These are phyloP conservation scores for Pelecanoides urinatrix DNA, from an alignment of 2,113 vertebrate species.

Conservation along the genomic window DNA sequence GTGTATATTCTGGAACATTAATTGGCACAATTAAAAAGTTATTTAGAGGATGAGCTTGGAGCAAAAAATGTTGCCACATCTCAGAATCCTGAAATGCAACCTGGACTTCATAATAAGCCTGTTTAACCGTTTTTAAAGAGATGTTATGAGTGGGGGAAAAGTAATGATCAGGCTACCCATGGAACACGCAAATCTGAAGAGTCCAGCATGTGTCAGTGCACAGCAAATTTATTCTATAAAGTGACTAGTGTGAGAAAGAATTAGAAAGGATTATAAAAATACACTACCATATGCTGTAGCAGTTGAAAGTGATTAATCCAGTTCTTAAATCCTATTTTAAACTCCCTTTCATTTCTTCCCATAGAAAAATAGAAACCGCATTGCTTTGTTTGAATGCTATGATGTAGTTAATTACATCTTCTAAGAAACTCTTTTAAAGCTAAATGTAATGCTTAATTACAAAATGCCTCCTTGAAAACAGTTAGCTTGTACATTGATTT, in stretches of 20 bases:
- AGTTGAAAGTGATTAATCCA: slow-evolving; percentile 45
- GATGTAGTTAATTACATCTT: slow-evolving; percentile 71
- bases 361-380: slow-evolving; percentile 53
- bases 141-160: not conserved
- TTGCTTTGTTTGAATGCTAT: slow-evolving; percentile 59
- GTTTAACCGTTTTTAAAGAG: slow-evolving; percentile 8
- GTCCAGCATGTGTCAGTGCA: slow-evolving; percentile 12
- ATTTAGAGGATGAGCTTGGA: slow-evolving; percentile 18
- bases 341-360: slow-evolving; percentile 59
- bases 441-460: slow-evolving; percentile 76
- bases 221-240: slow-evolving; percentile 31
- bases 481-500: slow-evolving; percentile 57
- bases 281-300: slow-evolving; percentile 61
- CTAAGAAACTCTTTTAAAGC: slow-evolving; percentile 68
- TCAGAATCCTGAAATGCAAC: not conserved
- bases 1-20: slow-evolving; percentile 35
- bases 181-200: not conserved
- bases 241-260: slow-evolving; percentile 46
- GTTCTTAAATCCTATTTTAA: slow-evolving; percentile 59
- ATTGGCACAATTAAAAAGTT: slow-evolving; percentile 45
- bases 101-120: slow-evolving; percentile 22
- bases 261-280: slow-evolving; percentile 69
- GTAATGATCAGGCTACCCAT: not conserved
- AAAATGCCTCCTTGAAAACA: slow-evolving; percentile 68
- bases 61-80: not conserved